Base-by-base conservation (phyloP, 2,888 invertebrate genomes). In the Zele albiditarsus region DNA sequence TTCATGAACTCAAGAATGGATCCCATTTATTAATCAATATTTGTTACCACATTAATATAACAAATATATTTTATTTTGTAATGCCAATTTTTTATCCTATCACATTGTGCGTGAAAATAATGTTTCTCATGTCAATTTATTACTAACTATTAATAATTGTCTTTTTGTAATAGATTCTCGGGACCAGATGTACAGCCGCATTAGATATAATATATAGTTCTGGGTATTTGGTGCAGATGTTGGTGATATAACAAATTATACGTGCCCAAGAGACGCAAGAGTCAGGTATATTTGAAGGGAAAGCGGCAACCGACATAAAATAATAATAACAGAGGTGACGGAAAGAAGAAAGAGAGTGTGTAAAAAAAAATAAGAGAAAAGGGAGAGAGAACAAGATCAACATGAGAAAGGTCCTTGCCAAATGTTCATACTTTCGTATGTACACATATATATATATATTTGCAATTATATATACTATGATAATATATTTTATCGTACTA, bases 201-300 rank as follows among this genome's bases (percentile, higher is more conserved):
- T 20, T 53, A 23, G 4, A 8, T 53, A 8, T 53, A 20, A 5
- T 46, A 20, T 53, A 3, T 20, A 20, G 8, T 53, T 53, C 53
- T 53, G 53, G 20, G 53, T 53, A 53, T 53, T 53, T 53, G 53
- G 53, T 53, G 20, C 53, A 53, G 53, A 53, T 53, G 53, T 53
- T 53, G 20, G 1, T 23, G 8, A 20, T 20, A 20, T 20, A 20
- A 53, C 53, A 53, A 53, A 20, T 53, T 53, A 53, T 20, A 53
- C 20, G 20, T 53, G 53, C 53, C 53, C 53, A 53, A 53, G 53
- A 53, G 53, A 6, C 53, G 6, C 16, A n/a, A 53, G 53, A 20
- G 53, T 53, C 53, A 53, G 53, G 53, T 53, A 53, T 53, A 23
- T 20, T 20, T 20, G 53, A 53, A 53, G 53, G 53, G 53, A 53